These are phyloP conservation scores for Euproctis similis DNA, from an alignment of 2,888 invertebrate species.

Conservation along the genomic window DNA sequence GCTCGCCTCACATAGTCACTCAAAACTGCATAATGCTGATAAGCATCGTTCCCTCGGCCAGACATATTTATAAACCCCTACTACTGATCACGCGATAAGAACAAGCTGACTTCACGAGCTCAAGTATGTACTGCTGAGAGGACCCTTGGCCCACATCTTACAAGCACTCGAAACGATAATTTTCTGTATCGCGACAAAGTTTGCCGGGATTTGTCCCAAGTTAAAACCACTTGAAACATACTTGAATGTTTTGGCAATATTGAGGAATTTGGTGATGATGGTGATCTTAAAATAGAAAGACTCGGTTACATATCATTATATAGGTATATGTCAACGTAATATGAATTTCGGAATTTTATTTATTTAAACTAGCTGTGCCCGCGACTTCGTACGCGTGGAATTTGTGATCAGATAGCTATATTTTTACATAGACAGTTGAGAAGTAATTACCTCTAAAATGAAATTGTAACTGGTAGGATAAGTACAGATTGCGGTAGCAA, in stretches of 20 bases:
- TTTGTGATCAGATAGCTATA: too few relatives aligned
- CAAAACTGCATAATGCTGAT: conserved; percentile 12
- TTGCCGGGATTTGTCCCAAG: conserved; percentile 10
- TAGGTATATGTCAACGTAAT: too few relatives aligned
- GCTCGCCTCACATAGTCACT: too few relatives aligned
- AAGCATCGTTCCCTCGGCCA: conserved; percentile 20
- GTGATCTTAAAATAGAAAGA: too few relatives aligned
- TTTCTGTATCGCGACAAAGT: conserved; percentile 31
- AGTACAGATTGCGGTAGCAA: too few relatives aligned
- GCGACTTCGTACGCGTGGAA: too few relatives aligned
- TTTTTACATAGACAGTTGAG: too few relatives aligned
- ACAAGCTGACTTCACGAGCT: conserved; percentile 22
- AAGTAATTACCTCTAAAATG: too few relatives aligned
- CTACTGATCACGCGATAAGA: conserved; percentile 25
- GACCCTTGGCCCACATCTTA: conserved; percentile 34
- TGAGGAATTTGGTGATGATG: conserved; percentile 1
- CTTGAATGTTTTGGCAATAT: conserved; percentile 5
- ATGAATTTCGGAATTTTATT: too few relatives aligned
- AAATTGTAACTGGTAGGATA: too few relatives aligned
- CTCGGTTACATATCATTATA: too few relatives aligned
- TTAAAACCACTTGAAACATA: conserved; percentile 8
- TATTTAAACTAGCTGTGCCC: too few relatives aligned
- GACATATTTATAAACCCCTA: conserved; percentile 20
- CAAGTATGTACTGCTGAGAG: conserved; percentile 8
- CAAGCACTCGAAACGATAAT: conserved; percentile 25